These are phyloP conservation scores for Neomorphus geoffroyi DNA, from an alignment of 2,797 vertebrate species.

Conservation along the genomic window DNA sequence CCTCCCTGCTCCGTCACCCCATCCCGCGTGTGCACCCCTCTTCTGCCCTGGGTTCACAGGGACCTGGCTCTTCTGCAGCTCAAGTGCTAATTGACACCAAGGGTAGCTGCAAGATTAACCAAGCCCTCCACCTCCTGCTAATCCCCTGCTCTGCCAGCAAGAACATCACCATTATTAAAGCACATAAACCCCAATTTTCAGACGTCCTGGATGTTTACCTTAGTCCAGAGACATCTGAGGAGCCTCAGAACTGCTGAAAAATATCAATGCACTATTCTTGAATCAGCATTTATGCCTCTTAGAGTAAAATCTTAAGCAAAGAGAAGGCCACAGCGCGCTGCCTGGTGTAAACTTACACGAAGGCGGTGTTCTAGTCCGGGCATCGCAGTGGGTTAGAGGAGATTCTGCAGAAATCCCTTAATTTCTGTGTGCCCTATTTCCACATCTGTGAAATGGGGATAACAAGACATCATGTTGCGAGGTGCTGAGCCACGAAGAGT, in stretches of 20 bases:
- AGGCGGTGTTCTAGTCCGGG: background rate
- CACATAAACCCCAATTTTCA: background rate
- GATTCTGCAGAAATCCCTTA: background rate
- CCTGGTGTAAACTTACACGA: background rate
- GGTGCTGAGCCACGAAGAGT: conserved; percentile 48
- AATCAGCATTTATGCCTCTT: background rate
- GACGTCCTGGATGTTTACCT: background rate
- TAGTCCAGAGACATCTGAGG: background rate
- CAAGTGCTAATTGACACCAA: background rate
- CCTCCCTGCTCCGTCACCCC: fast-evolving
- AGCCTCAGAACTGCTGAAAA: background rate
- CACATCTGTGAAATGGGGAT: conserved; percentile 51
- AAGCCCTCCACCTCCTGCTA: background rate
- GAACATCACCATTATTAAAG: background rate
- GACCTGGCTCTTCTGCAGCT: background rate
- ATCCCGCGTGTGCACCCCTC: fast-evolving
- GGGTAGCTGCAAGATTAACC: background rate
- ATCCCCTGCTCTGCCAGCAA: background rate
- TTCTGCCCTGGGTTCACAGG: background rate
- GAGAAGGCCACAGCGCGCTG: background rate
- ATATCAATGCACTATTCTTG: background rate
- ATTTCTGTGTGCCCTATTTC: conserved; percentile 31
- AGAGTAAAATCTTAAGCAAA: background rate
- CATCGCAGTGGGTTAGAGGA: background rate
- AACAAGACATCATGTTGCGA: background rate